Evolutionary conservation across 2,888 invertebrate genomes (phyloP), one percentile per base, ranked within the genome.

Genomic region (Allolobophora icterica): DNA sequence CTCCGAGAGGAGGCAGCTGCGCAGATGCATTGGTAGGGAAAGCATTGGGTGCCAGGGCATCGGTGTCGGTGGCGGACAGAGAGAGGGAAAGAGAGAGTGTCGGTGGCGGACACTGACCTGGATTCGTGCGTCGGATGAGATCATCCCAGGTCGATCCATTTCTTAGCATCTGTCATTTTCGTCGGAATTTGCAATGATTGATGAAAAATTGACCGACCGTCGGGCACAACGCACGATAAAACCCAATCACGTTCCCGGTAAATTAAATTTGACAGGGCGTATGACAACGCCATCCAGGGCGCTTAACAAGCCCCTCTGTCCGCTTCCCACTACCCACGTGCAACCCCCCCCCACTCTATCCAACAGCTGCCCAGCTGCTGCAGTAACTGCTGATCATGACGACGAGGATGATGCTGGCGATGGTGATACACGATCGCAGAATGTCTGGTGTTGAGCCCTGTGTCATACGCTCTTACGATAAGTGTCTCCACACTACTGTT

Each of bases 201-300:
- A 87, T 87, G 87, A 87, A 87, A 24, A 87, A 87, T 87, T 87
- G 87, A 87, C 87, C 35, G 87, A 35, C 34, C 71, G n/a, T n/a
- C n/a, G 71, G 71, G n/a, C 71, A 71, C 71, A 30, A 30, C 71
- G n/a, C 30, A 30, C 71, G 30, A 71, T 71, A 71, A 71, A 71
- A 71, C 71, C 71, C 71, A 71, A 71, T 71, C 71, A 71, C 71
- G 71, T 71, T 52, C 71, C n/a, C 71, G 30, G 30, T 71, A 71
- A 71, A 71, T 71, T 71, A 71, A 71, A 71, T 71, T 71, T 71
- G 71, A 71, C 71, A 71, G 71, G 71, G 71, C 71, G 71, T 71
- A 8, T 71, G 71, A 71, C 71, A 71, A n/a, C 30, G 6, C 71
- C 71, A 71, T 71, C 71, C n/a, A 71, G 30, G 71, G n/a, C 30